Base-by-base conservation (phyloP, 2,888 invertebrate genomes). In the Steromphala cineraria region DNA sequence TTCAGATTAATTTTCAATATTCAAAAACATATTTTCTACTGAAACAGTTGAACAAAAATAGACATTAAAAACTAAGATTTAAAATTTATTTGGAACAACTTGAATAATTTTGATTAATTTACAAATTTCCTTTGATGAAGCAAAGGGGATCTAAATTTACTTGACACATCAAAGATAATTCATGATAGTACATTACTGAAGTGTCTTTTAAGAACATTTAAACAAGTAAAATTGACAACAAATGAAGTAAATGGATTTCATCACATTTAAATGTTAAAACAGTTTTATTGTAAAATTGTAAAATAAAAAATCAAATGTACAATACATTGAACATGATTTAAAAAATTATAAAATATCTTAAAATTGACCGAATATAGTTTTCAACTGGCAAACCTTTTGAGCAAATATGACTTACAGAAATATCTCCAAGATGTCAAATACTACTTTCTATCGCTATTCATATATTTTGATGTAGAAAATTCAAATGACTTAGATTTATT, bases 401-500 rank as follows among this genome's bases (percentile, higher is more conserved):
- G 36, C 36, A 36, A 2, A 36, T 36, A 4, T 7, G 7, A 36
- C 67, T 67, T 7, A 28, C 19, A 15, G 67, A 67, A 24, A 28
- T 31, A 36, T 67, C 67, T 67, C 10, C 67, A 28, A 67, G 67
- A 28, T 36, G 67, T 67, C 67, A 67, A 31, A 67, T 67, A 67
- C 67, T 67, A 24, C 10, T 24, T 24, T 28, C 67, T 67, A 67
- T 4, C 24, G 28, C 67, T 67, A 67, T 31, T 28, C 15, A 67
- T 15, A 67, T 67, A 67, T 67, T 36, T 67, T 67, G 67, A 67
- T 67, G 67, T 67, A 28, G 67, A 31, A 67, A 36, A 36, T 36
- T 36, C 4, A 36, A n/a, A n/a, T 56, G 56, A 56, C 56, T 56
- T 56, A 56, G 56, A 56, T 19, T 24, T 13, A 56, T 17, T 55